phyloP scores from a whole-genome alignment of 1,140 invertebrate species.

The Hyles vespertilio region DNA sequence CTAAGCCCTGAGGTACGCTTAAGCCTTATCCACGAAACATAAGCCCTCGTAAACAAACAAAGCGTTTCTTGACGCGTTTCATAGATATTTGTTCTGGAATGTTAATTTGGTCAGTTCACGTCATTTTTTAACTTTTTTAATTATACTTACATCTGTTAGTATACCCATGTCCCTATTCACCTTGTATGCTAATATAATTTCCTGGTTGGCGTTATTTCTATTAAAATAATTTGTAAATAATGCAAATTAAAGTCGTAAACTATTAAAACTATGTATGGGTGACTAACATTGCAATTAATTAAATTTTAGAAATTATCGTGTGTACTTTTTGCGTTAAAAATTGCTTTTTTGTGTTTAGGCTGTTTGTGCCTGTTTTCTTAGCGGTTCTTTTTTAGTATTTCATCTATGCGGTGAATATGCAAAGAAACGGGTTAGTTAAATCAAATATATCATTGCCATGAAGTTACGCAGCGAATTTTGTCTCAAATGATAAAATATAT shows the following conservation, averaged over 20 bases:
- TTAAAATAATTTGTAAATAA: slow-evolving; percentile 5
- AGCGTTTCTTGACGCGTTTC: background rate
- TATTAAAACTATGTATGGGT: no score
- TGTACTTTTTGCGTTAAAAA: no score
- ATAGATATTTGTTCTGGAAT: slow-evolving; percentile 16
- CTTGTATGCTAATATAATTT: slow-evolving; percentile 9
- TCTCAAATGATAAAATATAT: no score
- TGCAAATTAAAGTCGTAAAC: background rate
- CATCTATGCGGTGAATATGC: no score
- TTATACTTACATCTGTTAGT: slow-evolving; percentile 8
- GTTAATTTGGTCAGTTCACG: slow-evolving; percentile 18
- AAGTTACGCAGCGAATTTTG: no score
- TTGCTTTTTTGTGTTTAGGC: no score
- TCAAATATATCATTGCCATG: no score
- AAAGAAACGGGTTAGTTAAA: no score
- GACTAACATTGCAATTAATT: no score
- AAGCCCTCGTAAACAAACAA: background rate
- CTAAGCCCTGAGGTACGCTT: background rate
- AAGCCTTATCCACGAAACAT: slow-evolving; percentile 1
- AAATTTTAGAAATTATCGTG: no score
- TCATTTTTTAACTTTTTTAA: slow-evolving; percentile 5
- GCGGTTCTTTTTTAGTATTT: no score
- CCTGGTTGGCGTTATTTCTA: slow-evolving; percentile 7
- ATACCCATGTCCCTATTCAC: slow-evolving; percentile 1
- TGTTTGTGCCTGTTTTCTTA: no score